These are phyloP conservation scores for Gracilinanus agilis DNA, from an alignment of 2,113 vertebrate species.

Conservation along the genomic window DNA sequence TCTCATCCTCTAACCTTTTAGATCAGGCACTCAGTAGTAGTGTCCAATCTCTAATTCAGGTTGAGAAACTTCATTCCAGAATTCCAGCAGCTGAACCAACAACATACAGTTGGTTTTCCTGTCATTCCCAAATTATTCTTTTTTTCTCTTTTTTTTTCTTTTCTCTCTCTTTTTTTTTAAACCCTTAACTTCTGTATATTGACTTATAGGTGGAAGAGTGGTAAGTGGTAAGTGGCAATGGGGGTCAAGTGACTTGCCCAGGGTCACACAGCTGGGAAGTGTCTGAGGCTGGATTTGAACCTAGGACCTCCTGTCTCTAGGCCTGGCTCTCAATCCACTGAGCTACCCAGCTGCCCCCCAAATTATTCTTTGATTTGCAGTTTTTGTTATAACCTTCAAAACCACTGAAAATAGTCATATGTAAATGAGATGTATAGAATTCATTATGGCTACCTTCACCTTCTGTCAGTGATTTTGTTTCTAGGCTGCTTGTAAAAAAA, in stretches of 20 bases:
- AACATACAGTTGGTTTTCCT: not conserved
- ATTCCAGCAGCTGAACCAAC: not conserved
- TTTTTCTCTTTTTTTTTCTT: no score
- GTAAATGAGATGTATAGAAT: not conserved
- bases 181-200: no score
- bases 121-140: not conserved
- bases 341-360: no score
- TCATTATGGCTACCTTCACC: not conserved
- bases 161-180: no score
- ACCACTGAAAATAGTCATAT: not conserved
- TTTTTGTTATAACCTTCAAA: not conserved
- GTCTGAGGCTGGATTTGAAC: no score
- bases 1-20: not conserved
- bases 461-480: conserved; percentile 1
- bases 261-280: no score
- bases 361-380: not conserved
- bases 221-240: no score
- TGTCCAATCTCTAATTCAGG: not conserved
- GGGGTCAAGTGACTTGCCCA: no score
- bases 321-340: no score
- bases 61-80: not conserved
- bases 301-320: no score
- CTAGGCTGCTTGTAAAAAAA: not conserved
- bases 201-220: no score
- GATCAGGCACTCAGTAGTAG: not conserved